Base-by-base conservation (phyloP, 2,888 invertebrate genomes). In the Leucoma salicis region DNA sequence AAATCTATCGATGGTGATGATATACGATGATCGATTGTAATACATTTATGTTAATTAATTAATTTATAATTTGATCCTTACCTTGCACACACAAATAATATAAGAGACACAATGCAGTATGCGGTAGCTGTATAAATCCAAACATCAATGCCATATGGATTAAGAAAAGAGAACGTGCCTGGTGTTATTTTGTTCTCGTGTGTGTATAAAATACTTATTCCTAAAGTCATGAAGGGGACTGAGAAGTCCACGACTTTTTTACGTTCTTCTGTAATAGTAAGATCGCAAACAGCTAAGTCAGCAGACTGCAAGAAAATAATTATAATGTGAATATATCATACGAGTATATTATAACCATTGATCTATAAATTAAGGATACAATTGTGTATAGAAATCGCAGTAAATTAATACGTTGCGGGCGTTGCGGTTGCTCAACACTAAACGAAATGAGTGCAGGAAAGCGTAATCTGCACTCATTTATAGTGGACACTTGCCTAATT, bases 151-250 rank as follows among this genome's bases (percentile, higher is more conserved):
- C 94, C 94, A 53, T 98, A 93, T 0, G 98, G 98, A 49, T 95
- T 92, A 49, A 97, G 90, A 78, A 98, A 98, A 0, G 97, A 95
- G 78, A 97, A 96, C 51, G 96, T 89, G 66, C 94, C 93, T 13
- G 97, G 96, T 2, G 93, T 91, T 31, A 93, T 91, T 66, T 94
- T 93, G 42, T 92, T 91, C 12, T 96, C 95, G 64, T 95, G 95
- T 44, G 94, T 94, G 82, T 93, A 96, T 38, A 97, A 78, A 67
- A 98, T 97, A 65, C 97, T 96, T 50, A 97, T 97, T 46, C 96
- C 97, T 38, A 99, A 83, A 56, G 96, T 95, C 97, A 99, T 98
- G 78, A 99, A 99, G 0, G 99, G 99, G 78, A 97, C 97, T 0
- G 97, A 97, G 74, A 98, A 98, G 78, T 98, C 97, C 0, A 97